Evolutionary conservation across 2,113 vertebrate species (phyloP).

Genomic region (Rhizomys pruinosus): DNA sequence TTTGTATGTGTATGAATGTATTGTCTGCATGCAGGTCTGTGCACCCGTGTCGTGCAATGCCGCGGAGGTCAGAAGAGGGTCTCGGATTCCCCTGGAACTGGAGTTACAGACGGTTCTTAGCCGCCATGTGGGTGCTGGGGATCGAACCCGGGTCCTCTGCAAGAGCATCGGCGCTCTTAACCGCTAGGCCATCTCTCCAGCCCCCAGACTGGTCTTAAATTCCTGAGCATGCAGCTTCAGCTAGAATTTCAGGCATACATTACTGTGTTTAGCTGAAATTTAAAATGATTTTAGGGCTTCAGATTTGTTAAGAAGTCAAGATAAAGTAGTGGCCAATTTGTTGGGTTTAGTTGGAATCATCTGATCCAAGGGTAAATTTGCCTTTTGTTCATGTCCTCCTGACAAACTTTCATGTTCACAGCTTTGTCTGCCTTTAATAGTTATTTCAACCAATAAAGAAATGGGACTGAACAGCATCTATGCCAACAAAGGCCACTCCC

Average conservation of each 20-base stretch:
- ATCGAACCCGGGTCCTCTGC: too few species aligned
- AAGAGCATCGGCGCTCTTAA: too few species aligned
- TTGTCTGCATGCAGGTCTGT: too few species aligned
- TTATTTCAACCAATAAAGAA: constrained; percentile 9
- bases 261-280: background rate
- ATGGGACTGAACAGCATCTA: background rate
- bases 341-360: background rate
- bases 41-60: too few species aligned
- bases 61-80: too few species aligned
- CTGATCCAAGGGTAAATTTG: background rate
- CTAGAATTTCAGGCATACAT: background rate
- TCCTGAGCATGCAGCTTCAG: background rate
- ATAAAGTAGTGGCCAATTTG: background rate
- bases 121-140: too few species aligned
- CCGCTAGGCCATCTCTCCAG: too few species aligned
- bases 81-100: too few species aligned
- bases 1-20: too few species aligned
- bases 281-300: constrained; percentile 16
- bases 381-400: background rate
- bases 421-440: background rate
- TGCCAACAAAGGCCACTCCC: background rate
- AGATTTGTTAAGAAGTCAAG: background rate
- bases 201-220: background rate
- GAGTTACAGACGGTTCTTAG: too few species aligned
- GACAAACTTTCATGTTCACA: background rate